phyloP scores from a whole-genome alignment of 1,140 invertebrate species.

The Nomia melanderi region DNA sequence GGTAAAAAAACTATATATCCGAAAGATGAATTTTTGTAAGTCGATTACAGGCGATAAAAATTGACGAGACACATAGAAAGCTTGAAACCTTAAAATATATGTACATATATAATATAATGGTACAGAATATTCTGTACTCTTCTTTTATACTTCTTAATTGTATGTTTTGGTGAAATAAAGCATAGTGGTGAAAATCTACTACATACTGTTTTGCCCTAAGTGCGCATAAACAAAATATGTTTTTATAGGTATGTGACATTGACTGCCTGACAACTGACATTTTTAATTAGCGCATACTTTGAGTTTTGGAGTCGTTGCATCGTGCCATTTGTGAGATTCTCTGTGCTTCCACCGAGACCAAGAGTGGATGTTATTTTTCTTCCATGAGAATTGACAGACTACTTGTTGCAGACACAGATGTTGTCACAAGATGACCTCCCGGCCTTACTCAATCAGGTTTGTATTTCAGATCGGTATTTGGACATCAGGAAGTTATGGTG shows the following conservation, averaged over 20 bases:
- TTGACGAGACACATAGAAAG: constrained; percentile 46
- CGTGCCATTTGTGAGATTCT: constrained; percentile 67
- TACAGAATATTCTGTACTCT: constrained; percentile 43
- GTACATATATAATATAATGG: constrained; percentile 41
- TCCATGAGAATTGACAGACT: constrained; percentile 58
- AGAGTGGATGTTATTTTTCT: constrained; percentile 61
- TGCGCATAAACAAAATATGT: constrained; percentile 69
- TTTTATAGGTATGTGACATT: constrained; percentile 73
- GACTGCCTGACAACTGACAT: constrained; percentile 75
- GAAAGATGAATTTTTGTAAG: neutral
- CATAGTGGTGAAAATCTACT: constrained; percentile 59
- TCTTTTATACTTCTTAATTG: constrained; percentile 35
- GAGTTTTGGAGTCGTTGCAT: constrained; percentile 69
- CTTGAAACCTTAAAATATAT: constrained; percentile 49
- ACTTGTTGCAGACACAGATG: constrained; percentile 61
- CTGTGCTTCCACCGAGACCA: constrained; percentile 67
- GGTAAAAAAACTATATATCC: neutral
- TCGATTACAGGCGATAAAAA: constrained; percentile 27
- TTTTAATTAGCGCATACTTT: constrained; percentile 78
- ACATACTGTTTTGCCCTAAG: constrained; percentile 65
- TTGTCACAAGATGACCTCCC: constrained; percentile 57
- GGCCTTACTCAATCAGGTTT: constrained; percentile 56
- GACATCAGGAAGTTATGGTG: constrained; percentile 57
- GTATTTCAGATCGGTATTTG: constrained; percentile 54
- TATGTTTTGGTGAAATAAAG: constrained; percentile 52